phyloP scores from a whole-genome alignment of 2,888 invertebrate species.

The Mythimna lalbum region DNA sequence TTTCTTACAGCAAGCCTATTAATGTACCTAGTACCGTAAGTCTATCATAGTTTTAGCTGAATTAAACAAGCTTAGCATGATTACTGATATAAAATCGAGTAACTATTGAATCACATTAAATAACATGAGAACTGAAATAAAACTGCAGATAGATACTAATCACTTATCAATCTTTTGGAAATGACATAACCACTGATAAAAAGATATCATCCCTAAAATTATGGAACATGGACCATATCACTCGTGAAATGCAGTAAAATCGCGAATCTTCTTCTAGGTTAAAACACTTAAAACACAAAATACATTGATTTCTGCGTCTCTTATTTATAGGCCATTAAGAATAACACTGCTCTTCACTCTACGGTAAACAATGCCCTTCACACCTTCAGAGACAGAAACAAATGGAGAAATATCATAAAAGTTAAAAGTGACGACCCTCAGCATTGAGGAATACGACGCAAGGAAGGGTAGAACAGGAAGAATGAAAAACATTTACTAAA shows the following conservation, averaged over 20 bases:
- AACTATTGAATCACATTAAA: neutral
- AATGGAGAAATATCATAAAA: no score
- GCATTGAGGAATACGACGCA: no score
- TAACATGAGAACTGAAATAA: neutral
- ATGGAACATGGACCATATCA: neutral
- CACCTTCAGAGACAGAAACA: no score
- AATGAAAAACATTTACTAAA: neutral
- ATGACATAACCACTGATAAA: neutral
- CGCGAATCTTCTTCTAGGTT: no score
- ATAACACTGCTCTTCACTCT: no score
- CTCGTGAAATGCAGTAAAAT: neutral
- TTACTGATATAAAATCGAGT: no score
- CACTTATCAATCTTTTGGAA: neutral
- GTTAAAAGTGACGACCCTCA: no score
- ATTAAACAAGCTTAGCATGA: no score
- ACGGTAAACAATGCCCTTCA: no score
- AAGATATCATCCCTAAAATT: neutral
- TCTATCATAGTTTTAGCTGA: neutral
- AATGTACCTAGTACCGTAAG: neutral
- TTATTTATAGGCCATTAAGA: neutral
- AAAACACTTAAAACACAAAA: no score
- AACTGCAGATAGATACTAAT: neutral
- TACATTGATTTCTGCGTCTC: neutral
- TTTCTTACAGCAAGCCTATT: no score
- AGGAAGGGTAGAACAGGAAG: no score